These are phyloP conservation scores for Holacanthus passer DNA, from an alignment of 2,113 vertebrate genomes.

Conservation along the genomic window DNA sequence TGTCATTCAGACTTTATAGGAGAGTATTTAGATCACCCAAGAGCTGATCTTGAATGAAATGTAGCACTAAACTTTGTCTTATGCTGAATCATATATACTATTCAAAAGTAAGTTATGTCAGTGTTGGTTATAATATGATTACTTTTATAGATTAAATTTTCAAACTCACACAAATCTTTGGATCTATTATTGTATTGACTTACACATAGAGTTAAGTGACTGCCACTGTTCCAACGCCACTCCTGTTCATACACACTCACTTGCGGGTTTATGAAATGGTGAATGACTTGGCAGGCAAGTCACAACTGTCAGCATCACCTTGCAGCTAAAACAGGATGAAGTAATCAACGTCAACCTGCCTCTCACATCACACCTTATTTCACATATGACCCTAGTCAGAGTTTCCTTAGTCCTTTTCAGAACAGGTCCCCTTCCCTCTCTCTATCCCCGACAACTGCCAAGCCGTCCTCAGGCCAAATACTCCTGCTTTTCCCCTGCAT, in stretches of 20 bases:
- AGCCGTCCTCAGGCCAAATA: slow-evolving; percentile 10
- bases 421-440: neutral
- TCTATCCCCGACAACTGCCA: slow-evolving; percentile 26
- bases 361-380: neutral
- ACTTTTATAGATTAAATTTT: neutral
- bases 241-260: slow-evolving; percentile 7
- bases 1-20: too few species aligned
- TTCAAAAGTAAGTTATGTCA: slow-evolving; percentile 11
- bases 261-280: slow-evolving; percentile 22
- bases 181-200: slow-evolving; percentile 3
- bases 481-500: slow-evolving; percentile 28
- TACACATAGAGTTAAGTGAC: neutral
- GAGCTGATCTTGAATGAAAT: neutral
- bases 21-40: too few species aligned
- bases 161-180: neutral
- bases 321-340: slow-evolving; percentile 34
- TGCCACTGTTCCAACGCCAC: neutral
- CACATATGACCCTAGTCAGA: neutral
- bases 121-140: neutral
- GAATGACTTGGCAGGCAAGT: slow-evolving; percentile 26
- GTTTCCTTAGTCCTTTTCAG: neutral
- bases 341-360: slow-evolving; percentile 16
- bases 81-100: neutral
- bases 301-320: slow-evolving; percentile 42
- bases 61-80: neutral